These are phyloP conservation scores for Embiotoca jacksoni DNA, from an alignment of 2,113 vertebrate species.

Conservation along the genomic window DNA sequence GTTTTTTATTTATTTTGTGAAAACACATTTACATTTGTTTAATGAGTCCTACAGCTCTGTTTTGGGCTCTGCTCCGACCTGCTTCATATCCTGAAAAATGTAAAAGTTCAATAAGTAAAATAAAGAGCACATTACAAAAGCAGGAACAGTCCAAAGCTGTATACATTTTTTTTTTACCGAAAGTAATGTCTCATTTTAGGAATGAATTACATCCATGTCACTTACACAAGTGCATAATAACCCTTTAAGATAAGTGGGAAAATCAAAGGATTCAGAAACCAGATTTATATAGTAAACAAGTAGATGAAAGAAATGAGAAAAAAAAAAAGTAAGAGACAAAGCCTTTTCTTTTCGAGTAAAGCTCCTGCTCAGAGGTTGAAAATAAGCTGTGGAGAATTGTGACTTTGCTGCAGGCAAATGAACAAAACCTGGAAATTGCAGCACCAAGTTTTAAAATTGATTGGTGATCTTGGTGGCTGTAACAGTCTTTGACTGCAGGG, in stretches of 20 bases:
- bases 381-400: background rate
- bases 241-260: too few relatives aligned
- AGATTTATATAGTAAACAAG: background rate
- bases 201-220: too few relatives aligned
- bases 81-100: constrained; percentile 73
- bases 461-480: background rate
- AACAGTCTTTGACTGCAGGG: background rate
- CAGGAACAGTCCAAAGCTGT: too few relatives aligned
- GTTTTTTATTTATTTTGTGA: constrained; percentile 33
- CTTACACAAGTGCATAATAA: too few relatives aligned
- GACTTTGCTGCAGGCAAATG: background rate
- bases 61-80: constrained; percentile 69
- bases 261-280: background rate
- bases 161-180: too few relatives aligned
- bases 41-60: constrained; percentile 76
- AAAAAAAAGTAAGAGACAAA: background rate
- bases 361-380: background rate
- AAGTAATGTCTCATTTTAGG: too few relatives aligned
- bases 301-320: background rate
- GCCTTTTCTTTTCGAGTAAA: background rate
- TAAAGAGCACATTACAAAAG: background rate
- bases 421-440: background rate
- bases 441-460: background rate
- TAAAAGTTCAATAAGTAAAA: background rate
- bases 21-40: constrained; percentile 19